Conservation (phyloP, 1,140 invertebrate species). For the Drosophila busckii region DNA sequence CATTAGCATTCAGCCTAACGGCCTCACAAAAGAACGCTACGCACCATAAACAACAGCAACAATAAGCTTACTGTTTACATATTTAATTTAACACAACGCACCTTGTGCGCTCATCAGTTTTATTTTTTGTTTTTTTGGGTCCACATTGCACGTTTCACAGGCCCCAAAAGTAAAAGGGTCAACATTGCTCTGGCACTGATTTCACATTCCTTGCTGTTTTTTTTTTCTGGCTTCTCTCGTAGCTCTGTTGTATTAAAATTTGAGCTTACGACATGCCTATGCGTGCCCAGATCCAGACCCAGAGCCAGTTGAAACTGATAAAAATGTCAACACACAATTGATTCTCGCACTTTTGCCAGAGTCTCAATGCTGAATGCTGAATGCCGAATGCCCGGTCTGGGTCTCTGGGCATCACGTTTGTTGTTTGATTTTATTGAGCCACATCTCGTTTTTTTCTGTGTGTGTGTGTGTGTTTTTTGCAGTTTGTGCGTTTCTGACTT, state of each 20-base stretch:
- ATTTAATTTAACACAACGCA: conserved; percentile 58
- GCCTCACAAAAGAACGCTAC: conserved; percentile 24
- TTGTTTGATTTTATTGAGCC: conserved; percentile 74
- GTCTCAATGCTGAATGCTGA: too few relatives aligned
- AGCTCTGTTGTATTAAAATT: conserved; percentile 47
- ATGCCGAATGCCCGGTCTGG: conserved; percentile 19
- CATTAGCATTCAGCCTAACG: conserved; percentile 50
- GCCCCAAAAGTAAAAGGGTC: conserved; percentile 53
- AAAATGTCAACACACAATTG: conserved; percentile 77
- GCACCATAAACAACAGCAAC: conserved; percentile 39
- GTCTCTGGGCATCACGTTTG: conserved; percentile 54
- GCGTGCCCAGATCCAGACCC: conserved; percentile 20
- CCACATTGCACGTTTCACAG: conserved; percentile 33
- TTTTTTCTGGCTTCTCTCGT: background rate
- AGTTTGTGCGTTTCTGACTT: background rate
- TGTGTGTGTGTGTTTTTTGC: conserved; percentile 10
- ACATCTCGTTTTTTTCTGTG: conserved; percentile 31
- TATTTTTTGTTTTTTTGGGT: too few relatives aligned
- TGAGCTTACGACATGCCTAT: conserved; percentile 57
- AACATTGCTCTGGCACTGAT: conserved; percentile 60
- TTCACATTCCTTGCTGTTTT: conserved; percentile 9
- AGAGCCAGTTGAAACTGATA: conserved; percentile 48
- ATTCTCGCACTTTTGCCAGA: conserved; percentile 66
- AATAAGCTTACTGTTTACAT: conserved; percentile 45
- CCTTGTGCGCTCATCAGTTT: too few relatives aligned